Conservation (phyloP, 2,113 vertebrate species). For the Dicentrarchus labrax region DNA sequence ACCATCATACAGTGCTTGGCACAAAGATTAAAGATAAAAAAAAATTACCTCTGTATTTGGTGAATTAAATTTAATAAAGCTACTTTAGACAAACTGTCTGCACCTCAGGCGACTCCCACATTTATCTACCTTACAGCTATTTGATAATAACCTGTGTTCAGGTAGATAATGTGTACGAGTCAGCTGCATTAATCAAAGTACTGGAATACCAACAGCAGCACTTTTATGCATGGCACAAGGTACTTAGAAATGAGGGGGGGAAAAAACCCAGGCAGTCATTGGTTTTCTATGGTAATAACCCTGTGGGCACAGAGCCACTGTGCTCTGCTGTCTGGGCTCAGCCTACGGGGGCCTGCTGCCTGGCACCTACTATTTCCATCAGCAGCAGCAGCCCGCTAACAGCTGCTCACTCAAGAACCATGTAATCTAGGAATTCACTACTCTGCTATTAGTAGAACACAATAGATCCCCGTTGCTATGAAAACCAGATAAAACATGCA, state of each 20-base stretch:
- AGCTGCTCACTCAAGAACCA: constrained; percentile 66
- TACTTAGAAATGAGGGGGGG: background rate
- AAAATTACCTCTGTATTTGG: background rate
- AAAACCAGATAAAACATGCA: constrained; percentile 61
- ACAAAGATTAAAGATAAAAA: no score
- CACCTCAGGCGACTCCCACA: background rate
- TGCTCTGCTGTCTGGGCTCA: constrained; percentile 17
- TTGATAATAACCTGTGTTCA: constrained; percentile 10
- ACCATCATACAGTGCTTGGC: background rate
- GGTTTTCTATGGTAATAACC: constrained; percentile 24
- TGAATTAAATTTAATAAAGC: background rate
- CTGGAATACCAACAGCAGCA: background rate
- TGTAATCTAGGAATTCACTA: constrained; percentile 71
- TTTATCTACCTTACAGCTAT: background rate
- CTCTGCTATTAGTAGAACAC: constrained; percentile 72
- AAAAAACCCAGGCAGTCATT: background rate
- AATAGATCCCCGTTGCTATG: constrained; percentile 61
- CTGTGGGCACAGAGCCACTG: constrained; percentile 15
- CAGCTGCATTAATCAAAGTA: constrained; percentile 2
- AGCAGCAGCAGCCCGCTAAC: constrained; percentile 39
- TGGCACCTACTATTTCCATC: constrained; percentile 64
- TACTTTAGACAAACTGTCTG: background rate
- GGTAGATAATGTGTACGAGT: background rate
- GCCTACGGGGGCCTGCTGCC: constrained; percentile 16
- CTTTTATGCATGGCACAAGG: background rate